phyloP scores from a whole-genome alignment of 2,888 invertebrate genomes.

The Nysson spinosus region DNA sequence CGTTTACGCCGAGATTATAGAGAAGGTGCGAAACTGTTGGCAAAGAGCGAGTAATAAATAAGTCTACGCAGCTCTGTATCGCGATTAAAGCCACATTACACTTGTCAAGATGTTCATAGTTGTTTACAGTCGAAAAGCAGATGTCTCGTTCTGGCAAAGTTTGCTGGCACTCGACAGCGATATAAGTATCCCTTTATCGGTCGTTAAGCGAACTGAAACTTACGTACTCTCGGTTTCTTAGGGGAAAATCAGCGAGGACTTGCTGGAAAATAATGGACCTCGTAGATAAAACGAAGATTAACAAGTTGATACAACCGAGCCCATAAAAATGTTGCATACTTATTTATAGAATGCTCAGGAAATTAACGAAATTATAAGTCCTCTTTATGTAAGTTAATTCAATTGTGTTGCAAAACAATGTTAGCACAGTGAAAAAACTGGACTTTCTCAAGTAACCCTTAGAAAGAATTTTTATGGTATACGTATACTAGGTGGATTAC shows the following conservation, averaged over 20 bases:
- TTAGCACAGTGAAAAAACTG: too few species aligned
- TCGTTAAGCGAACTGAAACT: slow-evolving; percentile 46
- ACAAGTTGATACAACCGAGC: slow-evolving; percentile 6
- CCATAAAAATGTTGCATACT: not conserved
- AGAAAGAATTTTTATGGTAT: too few species aligned
- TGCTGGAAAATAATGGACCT: slow-evolving; percentile 13
- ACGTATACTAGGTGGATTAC: slow-evolving; percentile 3
- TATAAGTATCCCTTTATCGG: slow-evolving; percentile 64
- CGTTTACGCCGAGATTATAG: slow-evolving; percentile 24
- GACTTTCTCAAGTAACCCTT: too few species aligned
- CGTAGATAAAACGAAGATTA: slow-evolving; percentile 9
- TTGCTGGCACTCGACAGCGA: slow-evolving; percentile 70
- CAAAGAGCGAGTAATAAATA: slow-evolving; percentile 62
- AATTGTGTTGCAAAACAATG: too few species aligned
- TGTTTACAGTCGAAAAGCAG: slow-evolving; percentile 70
- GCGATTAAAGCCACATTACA: slow-evolving; percentile 76
- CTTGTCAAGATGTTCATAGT: slow-evolving; percentile 72
- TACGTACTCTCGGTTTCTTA: slow-evolving; percentile 29
- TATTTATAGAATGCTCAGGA: too few species aligned
- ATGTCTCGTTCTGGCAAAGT: slow-evolving; percentile 73
- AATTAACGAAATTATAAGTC: too few species aligned
- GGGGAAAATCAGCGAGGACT: slow-evolving; percentile 24
- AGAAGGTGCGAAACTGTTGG: slow-evolving; percentile 56
- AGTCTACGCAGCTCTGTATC: slow-evolving; percentile 66
- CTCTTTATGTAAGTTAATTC: too few species aligned